Base-by-base conservation (phyloP, 2,797 vertebrate genomes). In the Melanotaenia maccullochi region DNA sequence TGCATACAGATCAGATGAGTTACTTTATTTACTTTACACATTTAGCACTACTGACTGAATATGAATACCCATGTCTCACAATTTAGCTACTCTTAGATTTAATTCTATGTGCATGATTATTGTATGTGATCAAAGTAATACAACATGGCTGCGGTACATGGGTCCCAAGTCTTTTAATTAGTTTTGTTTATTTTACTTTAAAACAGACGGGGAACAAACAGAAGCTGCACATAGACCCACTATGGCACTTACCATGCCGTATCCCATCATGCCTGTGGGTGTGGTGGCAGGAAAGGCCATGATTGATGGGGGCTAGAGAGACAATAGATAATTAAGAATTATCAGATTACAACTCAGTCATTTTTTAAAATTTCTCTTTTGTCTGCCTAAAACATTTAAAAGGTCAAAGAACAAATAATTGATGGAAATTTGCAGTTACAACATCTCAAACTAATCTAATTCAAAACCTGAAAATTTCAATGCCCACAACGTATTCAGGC, bases 241-340 rank as follows among this genome's bases (percentile, higher is more conserved):
- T 5, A 4, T 30, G 4, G 58, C 68, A 92, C 93, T 90, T 52
- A 99, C 98, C 95, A 99, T 96, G 89, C 96, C 94, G 6, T 98
- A 99, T 92, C 96, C 96, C 95, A 99, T 96, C 96, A 99, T 97
- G 91, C 97, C 96, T 20, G 98, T 99, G 35, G 98, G 98, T 16
- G 98, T 99, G 71, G 98, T 99, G 84, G 97, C 98, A 80, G 98
- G 97, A 87, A 97, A 99, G 36, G 98, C 96, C 97, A 99, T 98
- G 81, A 99, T 93, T 16, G 98, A 97, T 0, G 96, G 93, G 28
- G 96, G 95, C 98, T 99, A 86, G 76, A 9, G 77, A 81, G 22
- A 92, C 82, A 88, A 84, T 80, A 81, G 81, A 28, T 24, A 54
- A 14, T 12, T 25, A 24, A 33, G 51, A 20, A 28, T 47, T 6